These are phyloP conservation scores for Plagodis pulveraria DNA, from an alignment of 2,888 invertebrate species.

Conservation along the genomic window DNA sequence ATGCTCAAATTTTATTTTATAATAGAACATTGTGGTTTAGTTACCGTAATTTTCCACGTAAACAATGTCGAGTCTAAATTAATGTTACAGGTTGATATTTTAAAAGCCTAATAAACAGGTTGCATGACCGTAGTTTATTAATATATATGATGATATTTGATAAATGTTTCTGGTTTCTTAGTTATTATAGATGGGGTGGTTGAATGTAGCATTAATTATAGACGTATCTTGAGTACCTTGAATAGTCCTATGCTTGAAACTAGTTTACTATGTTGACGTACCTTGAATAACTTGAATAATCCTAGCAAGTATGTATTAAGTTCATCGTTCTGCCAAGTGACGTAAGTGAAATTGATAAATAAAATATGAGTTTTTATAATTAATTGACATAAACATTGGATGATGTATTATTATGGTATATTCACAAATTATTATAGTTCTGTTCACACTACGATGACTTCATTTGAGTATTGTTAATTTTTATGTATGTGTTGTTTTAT, in stretches of 20 bases:
- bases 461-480: background rate
- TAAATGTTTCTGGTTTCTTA: background rate
- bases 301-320: background rate
- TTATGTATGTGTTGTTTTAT: background rate
- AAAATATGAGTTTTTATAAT: background rate
- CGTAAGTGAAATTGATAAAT: too few species aligned
- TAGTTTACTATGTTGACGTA: background rate
- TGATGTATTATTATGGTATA: background rate
- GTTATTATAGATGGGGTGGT: background rate
- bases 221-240: too few species aligned
- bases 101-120: background rate
- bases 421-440: background rate
- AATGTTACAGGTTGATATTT: slow-evolving; percentile 8
- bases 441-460: too few species aligned
- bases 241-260: too few species aligned
- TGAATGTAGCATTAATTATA: too few species aligned
- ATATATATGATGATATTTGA: background rate
- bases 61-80: slow-evolving; percentile 20
- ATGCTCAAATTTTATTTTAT: slow-evolving; percentile 19
- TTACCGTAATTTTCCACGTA: slow-evolving; percentile 41
- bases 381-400: background rate
- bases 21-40: slow-evolving; percentile 17
- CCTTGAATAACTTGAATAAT: background rate
- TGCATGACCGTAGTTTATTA: background rate
- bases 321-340: background rate